Percentiles rank a stretch among this genome's conserved stretches.
These are phyloP conservation scores for Oreochromis mossambicus DNA, from an alignment of 2,797 vertebrate species.

Conservation along the genomic window DNA sequence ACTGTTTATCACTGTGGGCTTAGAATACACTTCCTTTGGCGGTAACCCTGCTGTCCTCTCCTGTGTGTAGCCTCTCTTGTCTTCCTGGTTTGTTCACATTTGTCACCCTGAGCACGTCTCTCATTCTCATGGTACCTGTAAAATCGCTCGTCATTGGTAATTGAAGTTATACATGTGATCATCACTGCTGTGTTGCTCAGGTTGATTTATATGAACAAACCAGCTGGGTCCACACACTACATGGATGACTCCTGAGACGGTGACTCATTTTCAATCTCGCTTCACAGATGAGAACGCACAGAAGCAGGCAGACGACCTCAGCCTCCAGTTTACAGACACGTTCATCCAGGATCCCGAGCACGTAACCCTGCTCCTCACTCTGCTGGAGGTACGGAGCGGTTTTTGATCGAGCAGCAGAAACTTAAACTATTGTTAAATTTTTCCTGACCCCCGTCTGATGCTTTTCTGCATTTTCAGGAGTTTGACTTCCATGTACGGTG, in stretches of 20 bases:
- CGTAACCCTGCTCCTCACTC: constrained; percentile 86
- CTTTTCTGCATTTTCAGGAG: constrained; percentile 74
- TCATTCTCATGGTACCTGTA: neutral
- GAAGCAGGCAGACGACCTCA: constrained; percentile 89
- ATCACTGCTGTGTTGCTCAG: neutral
- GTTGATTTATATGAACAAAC: constrained; percentile 33
- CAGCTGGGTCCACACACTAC: neutral
- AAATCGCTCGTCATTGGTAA: neutral
- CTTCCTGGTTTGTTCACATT: constrained; percentile 9
- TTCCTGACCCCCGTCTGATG: neutral
- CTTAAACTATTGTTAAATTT: neutral
- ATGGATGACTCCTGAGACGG: neutral
- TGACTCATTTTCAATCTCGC: neutral
- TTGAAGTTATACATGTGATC: neutral
- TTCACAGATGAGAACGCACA: constrained; percentile 86
- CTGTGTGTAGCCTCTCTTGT: neutral
- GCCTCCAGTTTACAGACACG: constrained; percentile 90
- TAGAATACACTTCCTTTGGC: neutral
- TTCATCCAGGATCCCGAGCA: constrained; percentile 94
- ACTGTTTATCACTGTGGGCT: neutral
- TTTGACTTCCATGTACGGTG: constrained; percentile 99
- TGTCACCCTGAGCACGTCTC: constrained; percentile 5
- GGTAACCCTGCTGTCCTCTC: neutral
- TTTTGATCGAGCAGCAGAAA: neutral
- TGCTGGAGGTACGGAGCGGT: constrained; percentile 85